phyloP scores from a whole-genome alignment of 1,140 invertebrate genomes.

The Formica selysi region DNA sequence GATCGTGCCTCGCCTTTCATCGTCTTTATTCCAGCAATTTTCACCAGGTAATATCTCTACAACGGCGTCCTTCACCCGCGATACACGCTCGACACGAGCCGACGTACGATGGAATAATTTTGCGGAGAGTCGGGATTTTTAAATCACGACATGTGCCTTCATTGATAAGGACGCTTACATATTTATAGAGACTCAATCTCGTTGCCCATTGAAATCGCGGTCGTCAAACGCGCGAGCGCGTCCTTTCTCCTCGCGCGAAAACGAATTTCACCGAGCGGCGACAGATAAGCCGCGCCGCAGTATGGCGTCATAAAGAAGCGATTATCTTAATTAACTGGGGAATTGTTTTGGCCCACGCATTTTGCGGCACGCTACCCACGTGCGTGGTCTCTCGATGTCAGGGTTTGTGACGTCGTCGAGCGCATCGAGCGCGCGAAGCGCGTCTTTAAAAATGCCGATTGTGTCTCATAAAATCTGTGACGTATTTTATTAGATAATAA shows the following conservation, averaged over 20 bases:
- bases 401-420: slow-evolving; percentile 23
- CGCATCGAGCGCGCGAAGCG: not conserved
- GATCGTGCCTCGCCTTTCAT: slow-evolving; percentile 56
- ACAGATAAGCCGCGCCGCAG: slow-evolving; percentile 63
- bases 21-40: slow-evolving; percentile 62
- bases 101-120: slow-evolving; percentile 24
- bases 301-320: slow-evolving; percentile 78
- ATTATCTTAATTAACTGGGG: slow-evolving; percentile 84
- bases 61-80: slow-evolving; percentile 30
- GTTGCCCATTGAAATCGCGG: slow-evolving; percentile 22
- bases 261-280: slow-evolving; percentile 69
- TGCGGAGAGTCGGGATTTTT: not conserved
- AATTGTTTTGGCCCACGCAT: slow-evolving; percentile 83
- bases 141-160: not conserved
- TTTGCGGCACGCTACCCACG: slow-evolving; percentile 68
- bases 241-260: slow-evolving; percentile 67
- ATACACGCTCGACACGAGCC: not conserved
- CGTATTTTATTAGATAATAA: not conserved
- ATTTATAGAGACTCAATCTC: slow-evolving; percentile 13
- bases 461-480: not conserved
- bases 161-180: slow-evolving; percentile 41
- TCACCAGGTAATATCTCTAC: slow-evolving; percentile 51
- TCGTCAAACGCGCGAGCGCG: not conserved
- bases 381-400: slow-evolving; percentile 19
- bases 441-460: slow-evolving; percentile 3